Evolutionary conservation across 2,113 vertebrate species (phyloP), one percentile per base, ranked within the genome.

Genomic region (Carassius gibelio): DNA sequence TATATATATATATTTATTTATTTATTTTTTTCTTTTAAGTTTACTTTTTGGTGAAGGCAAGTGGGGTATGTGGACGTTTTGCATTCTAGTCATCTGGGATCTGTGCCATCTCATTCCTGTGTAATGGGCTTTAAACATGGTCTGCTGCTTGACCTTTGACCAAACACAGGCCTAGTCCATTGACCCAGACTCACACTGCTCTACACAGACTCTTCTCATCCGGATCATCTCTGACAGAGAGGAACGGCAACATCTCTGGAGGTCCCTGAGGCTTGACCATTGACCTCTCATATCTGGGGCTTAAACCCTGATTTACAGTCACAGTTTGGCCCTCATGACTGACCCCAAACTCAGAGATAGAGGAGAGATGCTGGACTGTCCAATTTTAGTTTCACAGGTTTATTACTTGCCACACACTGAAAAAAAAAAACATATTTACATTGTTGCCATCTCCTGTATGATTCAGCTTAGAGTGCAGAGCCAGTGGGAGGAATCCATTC

Each of bases 241-340:
- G 48, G 66, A 75, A 50, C 42, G 48, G 81, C 21, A 55, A 84
- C 48, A 76, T 88, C 69, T 78, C 81, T 88, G 66, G n/a, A 48
- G 66, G 66, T 88, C 85, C 36, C 64, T 15, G 15, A 69, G 83
- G 15, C 45, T 84, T 88, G 66, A 84, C 81, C 72, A 84, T 79
- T 36, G 71, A 84, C 45, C 88, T 86, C 21, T 45, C 9, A 10
- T 21, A 34, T 71, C 30, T 84, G 8, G 66, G 64, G 71, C 62
- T 52, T 86, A 81, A 72, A 61, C 17, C 81, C 62, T 89, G 86
- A 89, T 89, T 87, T 86, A 87, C 84, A 87, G 86, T 81, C 76
- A n/a, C 50, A 69, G 62, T 30, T 71, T 52, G 66, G 57, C n/a
- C 64, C 72, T 62, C 34, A 21, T 48, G 48, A 55, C 42, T 81